Base-by-base conservation (phyloP, 1,140 invertebrate species). In the Drosophila aff. region DNA sequence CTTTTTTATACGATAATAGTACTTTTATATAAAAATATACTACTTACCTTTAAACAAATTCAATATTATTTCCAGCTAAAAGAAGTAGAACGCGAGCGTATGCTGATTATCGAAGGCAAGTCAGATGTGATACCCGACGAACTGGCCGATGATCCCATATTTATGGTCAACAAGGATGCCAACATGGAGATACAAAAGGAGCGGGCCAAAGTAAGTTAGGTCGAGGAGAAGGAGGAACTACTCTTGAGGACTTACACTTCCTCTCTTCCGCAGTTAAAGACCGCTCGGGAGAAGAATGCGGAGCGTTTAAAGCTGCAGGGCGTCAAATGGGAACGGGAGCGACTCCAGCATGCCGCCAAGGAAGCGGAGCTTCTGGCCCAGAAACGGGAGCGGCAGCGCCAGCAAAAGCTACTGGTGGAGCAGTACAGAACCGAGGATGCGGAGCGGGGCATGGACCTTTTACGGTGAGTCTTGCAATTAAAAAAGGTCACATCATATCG, bases 11-110 rank as follows among this genome's bases (percentile, higher is more conserved):
- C 23, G 23, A 23, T 1, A 16, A 40, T 15, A 5, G 2, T 16
- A 23, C 7, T 23, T 33, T 40, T n/a, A 9, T n/a, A 21, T 11
- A 23, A 18, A 36, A 15, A 15, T 2, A 60, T 10, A 60, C 16
- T 11, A 7, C 4, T 28, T 15, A n/a, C 2, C 2, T 15, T 7
- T 2, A 7, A 0, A 15, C 23, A 18, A 26, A 16, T 4, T 1
- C 0, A 10, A 23, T 15, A 31, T 23, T 9, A 10, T 23, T 47
- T 33, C 7, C 71, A 95, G 95, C 93, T 92, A 26, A 93, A 94
- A 73, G 95, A 96, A 91, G 89, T 95, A 58, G 94, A 95, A 80
- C 93, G 95, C 38, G 95, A 95, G 38, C 95, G 95, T 68, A 94
- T 94, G 85, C 89, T 95, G 62, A 94, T 95, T 61, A 92, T 95